Conservation (phyloP, 2,113 vertebrate species). For the Peucedramus taeniatus region DNA sequence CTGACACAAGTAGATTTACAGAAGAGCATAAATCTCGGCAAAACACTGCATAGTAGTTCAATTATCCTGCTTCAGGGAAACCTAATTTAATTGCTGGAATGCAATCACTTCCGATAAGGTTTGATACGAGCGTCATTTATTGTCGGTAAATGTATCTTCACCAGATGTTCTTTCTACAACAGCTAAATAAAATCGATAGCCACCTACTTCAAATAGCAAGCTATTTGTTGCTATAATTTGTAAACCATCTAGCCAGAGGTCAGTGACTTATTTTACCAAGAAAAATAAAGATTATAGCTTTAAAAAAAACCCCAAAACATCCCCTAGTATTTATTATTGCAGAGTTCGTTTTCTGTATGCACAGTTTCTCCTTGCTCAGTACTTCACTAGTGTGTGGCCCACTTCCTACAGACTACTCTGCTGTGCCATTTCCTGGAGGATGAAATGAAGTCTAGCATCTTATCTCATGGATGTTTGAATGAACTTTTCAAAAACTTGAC, state of each 20-base stretch:
- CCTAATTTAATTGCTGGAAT: constrained; percentile 68
- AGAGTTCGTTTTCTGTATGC: neutral
- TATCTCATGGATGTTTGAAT: neutral
- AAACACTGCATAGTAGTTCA: constrained; percentile 58
- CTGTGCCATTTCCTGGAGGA: neutral
- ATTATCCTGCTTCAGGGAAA: constrained; percentile 64
- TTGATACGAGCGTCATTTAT: constrained; percentile 60
- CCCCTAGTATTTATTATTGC: neutral
- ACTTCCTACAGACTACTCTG: neutral
- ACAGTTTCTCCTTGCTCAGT: neutral
- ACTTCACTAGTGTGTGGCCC: neutral
- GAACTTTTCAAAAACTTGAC: neutral
- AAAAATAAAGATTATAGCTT: neutral
- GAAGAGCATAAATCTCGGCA: constrained; percentile 62
- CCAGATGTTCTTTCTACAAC: constrained; percentile 32
- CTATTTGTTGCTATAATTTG: neutral
- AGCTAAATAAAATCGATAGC: constrained; percentile 17
- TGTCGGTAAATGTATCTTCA: constrained; percentile 28
- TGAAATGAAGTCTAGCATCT: neutral
- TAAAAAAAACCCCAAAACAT: rapidly evolving
- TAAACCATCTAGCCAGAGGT: neutral
- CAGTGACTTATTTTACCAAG: neutral
- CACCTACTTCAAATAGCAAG: constrained; percentile 11
- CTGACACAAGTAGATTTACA: constrained; percentile 58
- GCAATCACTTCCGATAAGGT: constrained; percentile 59